These are phyloP conservation scores for Solenopsis fugax DNA, from an alignment of 1,140 invertebrate genomes.

Conservation along the genomic window DNA sequence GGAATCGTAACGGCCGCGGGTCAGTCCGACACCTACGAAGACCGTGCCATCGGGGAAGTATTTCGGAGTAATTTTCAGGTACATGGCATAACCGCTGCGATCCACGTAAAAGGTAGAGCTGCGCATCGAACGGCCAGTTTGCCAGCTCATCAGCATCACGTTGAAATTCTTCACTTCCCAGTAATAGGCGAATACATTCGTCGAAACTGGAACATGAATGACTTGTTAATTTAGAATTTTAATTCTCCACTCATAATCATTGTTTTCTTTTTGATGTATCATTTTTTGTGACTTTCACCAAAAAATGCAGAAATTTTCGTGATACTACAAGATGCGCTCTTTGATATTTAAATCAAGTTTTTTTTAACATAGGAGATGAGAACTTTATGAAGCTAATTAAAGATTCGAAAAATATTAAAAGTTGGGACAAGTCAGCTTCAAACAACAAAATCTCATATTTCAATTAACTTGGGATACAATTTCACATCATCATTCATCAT, in stretches of 20 bases:
- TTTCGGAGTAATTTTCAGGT: conserved; percentile 77
- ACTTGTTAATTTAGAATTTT: not conserved
- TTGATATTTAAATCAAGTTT: not conserved
- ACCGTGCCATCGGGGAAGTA: conserved; percentile 85
- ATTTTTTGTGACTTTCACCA: not conserved
- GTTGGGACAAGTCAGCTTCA: not conserved
- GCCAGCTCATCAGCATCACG: conserved; percentile 84
- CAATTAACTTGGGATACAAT: conserved; percentile 9
- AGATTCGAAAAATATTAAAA: not conserved
- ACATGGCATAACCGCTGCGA: conserved; percentile 77
- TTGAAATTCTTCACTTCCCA: conserved; percentile 82
- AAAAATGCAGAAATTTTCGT: not conserved
- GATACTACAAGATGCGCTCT: not conserved
- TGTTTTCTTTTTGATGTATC: not conserved
- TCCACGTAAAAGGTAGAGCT: conserved; percentile 85
- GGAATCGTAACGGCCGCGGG: conserved; percentile 81
- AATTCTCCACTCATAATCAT: not conserved
- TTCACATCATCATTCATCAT: not conserved
- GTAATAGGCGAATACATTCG: conserved; percentile 84
- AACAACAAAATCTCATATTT: conserved; percentile 6
- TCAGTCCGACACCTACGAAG: conserved; percentile 85
- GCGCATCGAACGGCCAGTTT: conserved; percentile 80
- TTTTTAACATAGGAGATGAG: not conserved
- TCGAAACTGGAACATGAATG: conserved; percentile 44
- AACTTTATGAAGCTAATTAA: conserved; percentile 8